Percentiles rank a stretch among this genome's conserved stretches.
Conservation (phyloP, 1,140 invertebrate species). For the Drosophila quadrilineata region DNA sequence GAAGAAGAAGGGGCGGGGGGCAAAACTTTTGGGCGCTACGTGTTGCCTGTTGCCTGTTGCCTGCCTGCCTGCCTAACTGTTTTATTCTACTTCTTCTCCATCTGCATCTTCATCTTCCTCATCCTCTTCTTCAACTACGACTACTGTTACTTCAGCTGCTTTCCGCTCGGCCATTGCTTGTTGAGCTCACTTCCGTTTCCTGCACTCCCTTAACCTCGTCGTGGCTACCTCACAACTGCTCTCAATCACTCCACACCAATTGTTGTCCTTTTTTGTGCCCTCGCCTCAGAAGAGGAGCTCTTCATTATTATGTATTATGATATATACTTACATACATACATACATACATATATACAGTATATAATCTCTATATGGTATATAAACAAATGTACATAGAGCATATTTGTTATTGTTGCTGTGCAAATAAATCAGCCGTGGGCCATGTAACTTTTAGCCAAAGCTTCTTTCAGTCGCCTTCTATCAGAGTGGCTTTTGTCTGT, state of each 20-base stretch:
- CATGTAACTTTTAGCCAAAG: constrained; percentile 70
- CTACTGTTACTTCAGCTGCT: too few relatives aligned
- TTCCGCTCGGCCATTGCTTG: constrained; percentile 45
- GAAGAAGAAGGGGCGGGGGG: too few relatives aligned
- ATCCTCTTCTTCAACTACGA: neutral
- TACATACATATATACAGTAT: neutral
- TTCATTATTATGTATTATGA: constrained; percentile 76
- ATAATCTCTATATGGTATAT: neutral
- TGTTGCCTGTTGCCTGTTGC: neutral
- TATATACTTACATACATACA: constrained; percentile 20
- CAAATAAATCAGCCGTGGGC: constrained; percentile 71
- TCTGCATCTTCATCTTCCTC: neutral
- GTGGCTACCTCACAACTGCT: neutral
- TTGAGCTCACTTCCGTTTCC: constrained; percentile 70
- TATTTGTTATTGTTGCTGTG: constrained; percentile 13
- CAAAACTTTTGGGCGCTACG: too few relatives aligned
- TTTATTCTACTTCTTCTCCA: constrained; percentile 4
- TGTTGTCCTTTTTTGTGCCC: constrained; percentile 32
- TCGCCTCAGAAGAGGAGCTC: constrained; percentile 23
- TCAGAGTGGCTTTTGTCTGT: constrained; percentile 34
- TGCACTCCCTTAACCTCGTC: neutral
- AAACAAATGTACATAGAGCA: too few relatives aligned
- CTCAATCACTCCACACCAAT: neutral
- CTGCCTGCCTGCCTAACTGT: too few relatives aligned
- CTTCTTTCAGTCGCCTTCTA: too few relatives aligned